A percentile compares a stretch with the other conserved stretches of the same genome.
phyloP scores from a whole-genome alignment of 2,113 vertebrate genomes.

The Urocynchramus pylzowi region DNA sequence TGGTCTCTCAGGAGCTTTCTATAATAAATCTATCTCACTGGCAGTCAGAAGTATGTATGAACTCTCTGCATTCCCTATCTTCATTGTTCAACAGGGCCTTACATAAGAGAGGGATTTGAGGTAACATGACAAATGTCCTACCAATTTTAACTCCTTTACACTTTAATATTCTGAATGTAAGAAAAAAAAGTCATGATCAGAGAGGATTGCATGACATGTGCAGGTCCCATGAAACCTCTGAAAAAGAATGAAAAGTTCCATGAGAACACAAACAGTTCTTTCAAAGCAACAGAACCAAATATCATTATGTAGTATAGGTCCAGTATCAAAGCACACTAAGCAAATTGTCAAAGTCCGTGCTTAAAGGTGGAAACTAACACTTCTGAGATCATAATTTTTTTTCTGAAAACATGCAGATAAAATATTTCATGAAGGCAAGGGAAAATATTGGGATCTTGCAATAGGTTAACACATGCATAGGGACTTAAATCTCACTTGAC shows the following conservation, averaged over 20 bases:
- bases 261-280: neutral
- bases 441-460: neutral
- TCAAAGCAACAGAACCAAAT: neutral
- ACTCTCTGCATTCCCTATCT: neutral
- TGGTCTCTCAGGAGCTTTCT: constrained; percentile 54
- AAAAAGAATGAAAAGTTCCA: neutral
- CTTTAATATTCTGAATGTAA: neutral
- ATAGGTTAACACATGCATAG: fast-evolving
- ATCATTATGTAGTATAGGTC: too few species aligned
- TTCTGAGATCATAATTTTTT: neutral
- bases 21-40: constrained; percentile 34
- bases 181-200: neutral
- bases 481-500: neutral
- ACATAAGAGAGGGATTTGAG: neutral
- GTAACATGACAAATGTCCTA: neutral
- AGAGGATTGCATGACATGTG: neutral
- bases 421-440: neutral
- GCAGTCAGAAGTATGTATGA: neutral
- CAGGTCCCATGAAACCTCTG: neutral
- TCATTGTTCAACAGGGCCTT: neutral
- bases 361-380: neutral
- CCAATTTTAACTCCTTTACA: neutral
- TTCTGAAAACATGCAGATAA: neutral
- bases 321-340: neutral
- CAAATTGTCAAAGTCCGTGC: neutral